Evolutionary conservation across 2,113 vertebrate species (phyloP).

Genomic region (Candoia aspera): DNA sequence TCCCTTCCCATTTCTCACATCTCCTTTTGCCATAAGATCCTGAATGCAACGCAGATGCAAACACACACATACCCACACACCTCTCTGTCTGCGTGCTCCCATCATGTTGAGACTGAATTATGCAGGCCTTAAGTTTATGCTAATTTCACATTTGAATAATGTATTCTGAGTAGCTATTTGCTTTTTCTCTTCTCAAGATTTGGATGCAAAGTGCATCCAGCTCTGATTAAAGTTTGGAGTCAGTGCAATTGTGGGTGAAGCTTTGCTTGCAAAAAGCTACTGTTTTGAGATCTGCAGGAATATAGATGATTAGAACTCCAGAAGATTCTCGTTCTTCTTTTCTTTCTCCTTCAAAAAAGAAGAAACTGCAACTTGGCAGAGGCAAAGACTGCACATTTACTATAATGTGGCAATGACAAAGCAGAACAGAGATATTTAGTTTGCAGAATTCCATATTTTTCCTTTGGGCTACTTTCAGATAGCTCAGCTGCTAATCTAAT

Average conservation of each 20-base stretch:
- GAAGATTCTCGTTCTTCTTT: not conserved
- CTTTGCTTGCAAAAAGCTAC: conserved; percentile 1
- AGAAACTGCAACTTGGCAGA: not conserved
- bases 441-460: not conserved
- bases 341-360: not conserved
- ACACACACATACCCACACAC: not conserved
- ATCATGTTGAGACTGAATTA: conserved; percentile 21
- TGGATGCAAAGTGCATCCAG: conserved; percentile 22
- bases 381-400: not conserved
- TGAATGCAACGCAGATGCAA: not conserved
- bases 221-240: conserved; percentile 28
- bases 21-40: not conserved
- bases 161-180: conserved; percentile 33
- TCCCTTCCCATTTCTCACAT: not conserved
- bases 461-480: not conserved
- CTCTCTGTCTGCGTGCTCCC: not conserved
- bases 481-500: not conserved
- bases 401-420: not conserved
- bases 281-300: conserved; percentile 7
- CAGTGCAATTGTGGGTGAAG: conserved; percentile 5
- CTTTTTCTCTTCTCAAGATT: conserved; percentile 6
- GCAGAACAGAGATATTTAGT: not conserved
- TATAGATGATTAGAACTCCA: not conserved
- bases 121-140: conserved; percentile 13
- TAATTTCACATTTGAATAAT: conserved; percentile 41